Evolutionary conservation across 1,140 invertebrate species (phyloP), one percentile per base, ranked within the genome.

Genomic region (Neomicropteryx cornuta): DNA sequence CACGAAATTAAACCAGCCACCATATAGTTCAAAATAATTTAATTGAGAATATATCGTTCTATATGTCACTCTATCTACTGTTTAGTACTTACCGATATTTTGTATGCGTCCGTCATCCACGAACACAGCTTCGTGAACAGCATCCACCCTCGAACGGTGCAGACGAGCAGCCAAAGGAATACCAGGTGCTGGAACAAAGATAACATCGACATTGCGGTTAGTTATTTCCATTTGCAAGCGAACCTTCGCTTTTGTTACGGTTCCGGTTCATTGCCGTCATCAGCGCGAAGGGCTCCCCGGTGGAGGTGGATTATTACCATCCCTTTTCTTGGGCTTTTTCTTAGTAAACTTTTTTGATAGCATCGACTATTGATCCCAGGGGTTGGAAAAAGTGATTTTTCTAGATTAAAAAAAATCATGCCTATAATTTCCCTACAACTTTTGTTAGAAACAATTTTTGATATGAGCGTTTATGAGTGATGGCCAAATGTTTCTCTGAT

Each of bases 161-260:
- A 62, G 36, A 62, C 53, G 31, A 64, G 45, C 55, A 64, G 56
- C 61, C 61, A 64, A 14, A 61, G 34, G 41, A 59, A 62, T 6
- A 64, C 46, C 2, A 62, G 49, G 29, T 59, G 50, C 61, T 64
- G 50, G 13, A 54, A 53, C n/a, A 8, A 8, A 8, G 24, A 8
- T 8, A 8, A 27, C 8, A 27, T 27, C n/a, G n/a, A n/a, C n/a
- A n/a, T n/a, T n/a, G n/a, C n/a, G n/a, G n/a, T n/a, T n/a, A n/a
- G n/a, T n/a, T n/a, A n/a, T n/a, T n/a, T n/a, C n/a, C n/a, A n/a
- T n/a, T n/a, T n/a, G n/a, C n/a, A n/a, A n/a, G n/a, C n/a, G n/a
- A n/a, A n/a, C n/a, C n/a, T n/a, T n/a, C n/a, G n/a, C n/a, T n/a
- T n/a, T n/a, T n/a, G n/a, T n/a, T n/a, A n/a, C n/a, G n/a, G 24